Evolutionary conservation across 2,797 vertebrate genomes (phyloP).

Genomic region (Eidolon dupreanum): DNA sequence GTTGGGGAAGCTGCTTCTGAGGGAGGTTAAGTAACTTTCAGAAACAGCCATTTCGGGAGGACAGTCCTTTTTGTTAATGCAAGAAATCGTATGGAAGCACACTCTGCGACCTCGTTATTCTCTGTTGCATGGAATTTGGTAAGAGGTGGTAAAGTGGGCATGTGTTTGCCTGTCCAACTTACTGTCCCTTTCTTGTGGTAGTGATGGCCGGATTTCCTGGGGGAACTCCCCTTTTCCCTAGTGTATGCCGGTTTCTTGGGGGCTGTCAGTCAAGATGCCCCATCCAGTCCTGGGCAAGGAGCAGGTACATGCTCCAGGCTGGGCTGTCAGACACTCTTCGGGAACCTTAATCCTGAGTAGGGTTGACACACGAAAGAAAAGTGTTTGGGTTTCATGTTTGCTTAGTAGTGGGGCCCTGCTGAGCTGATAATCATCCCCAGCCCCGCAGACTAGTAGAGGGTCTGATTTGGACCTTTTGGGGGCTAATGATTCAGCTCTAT

Average conservation of each 20-base stretch:
- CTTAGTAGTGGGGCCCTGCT: too few species aligned
- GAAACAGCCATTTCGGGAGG: background rate
- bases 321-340: background rate
- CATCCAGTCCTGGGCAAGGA: background rate
- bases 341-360: background rate
- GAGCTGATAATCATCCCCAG: background rate
- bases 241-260: background rate
- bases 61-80: background rate
- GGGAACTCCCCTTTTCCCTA: background rate
- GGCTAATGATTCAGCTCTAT: background rate
- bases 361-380: background rate
- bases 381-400: background rate
- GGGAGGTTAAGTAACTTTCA: background rate
- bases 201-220: background rate
- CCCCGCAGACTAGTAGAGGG: background rate
- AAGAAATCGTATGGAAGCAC: background rate
- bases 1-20: fast-evolving
- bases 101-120: background rate
- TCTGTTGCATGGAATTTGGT: background rate
- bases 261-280: background rate
- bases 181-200: background rate
- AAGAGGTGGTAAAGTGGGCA: background rate
- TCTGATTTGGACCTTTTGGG: background rate
- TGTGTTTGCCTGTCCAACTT: background rate
- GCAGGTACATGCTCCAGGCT: background rate